A percentile compares a stretch with the other conserved stretches of the same genome.
Conservation (phyloP, 2,888 invertebrate species). For the Epistrophe eligans region DNA sequence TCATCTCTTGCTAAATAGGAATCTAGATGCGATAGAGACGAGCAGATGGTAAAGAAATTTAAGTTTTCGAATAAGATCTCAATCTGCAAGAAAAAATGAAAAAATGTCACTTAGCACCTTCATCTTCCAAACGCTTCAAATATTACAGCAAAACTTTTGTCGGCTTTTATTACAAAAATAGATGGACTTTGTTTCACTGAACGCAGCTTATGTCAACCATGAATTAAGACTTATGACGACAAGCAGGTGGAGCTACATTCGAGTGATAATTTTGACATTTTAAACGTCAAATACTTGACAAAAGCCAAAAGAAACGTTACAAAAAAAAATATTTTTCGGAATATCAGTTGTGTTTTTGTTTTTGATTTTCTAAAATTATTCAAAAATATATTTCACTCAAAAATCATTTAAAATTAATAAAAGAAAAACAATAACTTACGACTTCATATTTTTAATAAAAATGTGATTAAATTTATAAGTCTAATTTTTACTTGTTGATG, state of each 20-base stretch:
- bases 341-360: not conserved
- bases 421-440: not conserved
- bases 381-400: not conserved
- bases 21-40: too few relatives aligned
- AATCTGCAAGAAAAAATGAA: too few relatives aligned
- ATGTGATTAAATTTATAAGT: not conserved
- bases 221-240: too few relatives aligned
- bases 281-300: conserved; percentile 27
- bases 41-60: too few relatives aligned
- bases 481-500: not conserved
- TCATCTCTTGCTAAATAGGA: too few relatives aligned
- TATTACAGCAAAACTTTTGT: too few relatives aligned
- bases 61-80: too few relatives aligned
- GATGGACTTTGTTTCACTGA: too few relatives aligned
- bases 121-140: too few relatives aligned
- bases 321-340: not conserved
- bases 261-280: not conserved
- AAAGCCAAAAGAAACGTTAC: conserved; percentile 6
- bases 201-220: too few relatives aligned
- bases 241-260: conserved; percentile 6
- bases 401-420: not conserved
- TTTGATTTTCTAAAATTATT: not conserved
- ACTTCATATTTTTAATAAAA: not conserved
- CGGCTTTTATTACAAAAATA: too few relatives aligned
- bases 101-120: too few relatives aligned